Evolutionary conservation across 2,888 invertebrate species (phyloP).

Genomic region (Pocota personata): DNA sequence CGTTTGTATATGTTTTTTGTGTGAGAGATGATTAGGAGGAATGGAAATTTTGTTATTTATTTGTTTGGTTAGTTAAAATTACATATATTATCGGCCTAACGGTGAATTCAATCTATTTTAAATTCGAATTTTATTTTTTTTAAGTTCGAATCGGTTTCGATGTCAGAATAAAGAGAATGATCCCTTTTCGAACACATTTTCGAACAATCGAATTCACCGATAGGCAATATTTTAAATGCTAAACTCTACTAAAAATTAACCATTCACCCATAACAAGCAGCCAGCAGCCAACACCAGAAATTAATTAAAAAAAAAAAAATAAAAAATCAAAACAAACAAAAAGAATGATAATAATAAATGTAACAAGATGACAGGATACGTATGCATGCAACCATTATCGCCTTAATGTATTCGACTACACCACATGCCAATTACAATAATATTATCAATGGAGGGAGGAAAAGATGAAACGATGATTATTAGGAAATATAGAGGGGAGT

Average conservation of each 20-base stretch:
- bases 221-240: conserved; percentile 7
- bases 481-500: not conserved
- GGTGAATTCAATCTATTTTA: conserved; percentile 7
- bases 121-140: not conserved
- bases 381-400: conserved; percentile 48
- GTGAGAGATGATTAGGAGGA: conserved; percentile 28
- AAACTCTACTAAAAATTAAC: conserved; percentile 55
- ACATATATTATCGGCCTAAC: not conserved
- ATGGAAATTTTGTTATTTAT: conserved; percentile 30
- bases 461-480: conserved; percentile 27
- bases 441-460: conserved; percentile 6
- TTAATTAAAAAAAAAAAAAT: conserved; percentile 54
- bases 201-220: conserved; percentile 24
- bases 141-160: not conserved
- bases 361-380: conserved; percentile 25
- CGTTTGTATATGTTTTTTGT: conserved; percentile 16
- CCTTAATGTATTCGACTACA: conserved; percentile 12
- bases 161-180: not conserved
- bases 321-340: conserved; percentile 40
- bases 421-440: conserved; percentile 53
- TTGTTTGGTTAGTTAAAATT: conserved; percentile 33
- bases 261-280: conserved; percentile 59
- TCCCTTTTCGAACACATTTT: not conserved
- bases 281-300: conserved; percentile 50
- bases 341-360: conserved; percentile 3